A percentile compares a stretch with the other conserved stretches of the same genome.
phyloP scores from a whole-genome alignment of 2,113 vertebrate genomes.

The Oryctolagus cuniculus region DNA sequence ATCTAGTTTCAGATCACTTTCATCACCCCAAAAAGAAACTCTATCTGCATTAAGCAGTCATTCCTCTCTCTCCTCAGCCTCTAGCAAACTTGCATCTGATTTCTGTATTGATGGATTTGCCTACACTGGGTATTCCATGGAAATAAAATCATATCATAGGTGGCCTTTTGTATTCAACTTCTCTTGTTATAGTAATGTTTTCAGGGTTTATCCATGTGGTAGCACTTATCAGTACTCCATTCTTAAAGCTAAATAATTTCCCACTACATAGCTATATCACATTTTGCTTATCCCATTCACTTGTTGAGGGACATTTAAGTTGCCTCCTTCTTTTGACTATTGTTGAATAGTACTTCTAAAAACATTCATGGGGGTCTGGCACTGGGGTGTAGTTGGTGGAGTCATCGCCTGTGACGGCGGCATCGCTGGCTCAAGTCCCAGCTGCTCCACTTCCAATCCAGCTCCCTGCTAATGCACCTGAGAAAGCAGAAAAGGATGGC shows the following conservation, averaged over 20 bases:
- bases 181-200: neutral
- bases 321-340: neutral
- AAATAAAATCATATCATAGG: neutral
- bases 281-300: neutral
- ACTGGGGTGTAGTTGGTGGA: too few species aligned
- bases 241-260: neutral
- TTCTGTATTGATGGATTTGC: neutral
- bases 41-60: neutral
- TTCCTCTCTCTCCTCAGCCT: neutral
- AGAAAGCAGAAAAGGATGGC: too few species aligned
- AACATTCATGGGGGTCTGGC: neutral
- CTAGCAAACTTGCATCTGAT: neutral
- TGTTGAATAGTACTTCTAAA: neutral
- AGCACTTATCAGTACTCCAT: neutral
- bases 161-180: neutral
- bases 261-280: too few species aligned
- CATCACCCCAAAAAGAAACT: neutral
- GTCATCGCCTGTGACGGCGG: too few species aligned
- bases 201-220: neutral
- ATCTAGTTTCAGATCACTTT: slow-evolving; percentile 9
- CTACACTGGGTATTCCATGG: neutral
- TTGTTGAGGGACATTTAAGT: neutral
- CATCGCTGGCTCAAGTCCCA: too few species aligned
- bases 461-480: too few species aligned
- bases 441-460: too few species aligned